These are phyloP conservation scores for Drosophila villosipedis DNA, from an alignment of 2,888 invertebrate species.

Conservation along the genomic window DNA sequence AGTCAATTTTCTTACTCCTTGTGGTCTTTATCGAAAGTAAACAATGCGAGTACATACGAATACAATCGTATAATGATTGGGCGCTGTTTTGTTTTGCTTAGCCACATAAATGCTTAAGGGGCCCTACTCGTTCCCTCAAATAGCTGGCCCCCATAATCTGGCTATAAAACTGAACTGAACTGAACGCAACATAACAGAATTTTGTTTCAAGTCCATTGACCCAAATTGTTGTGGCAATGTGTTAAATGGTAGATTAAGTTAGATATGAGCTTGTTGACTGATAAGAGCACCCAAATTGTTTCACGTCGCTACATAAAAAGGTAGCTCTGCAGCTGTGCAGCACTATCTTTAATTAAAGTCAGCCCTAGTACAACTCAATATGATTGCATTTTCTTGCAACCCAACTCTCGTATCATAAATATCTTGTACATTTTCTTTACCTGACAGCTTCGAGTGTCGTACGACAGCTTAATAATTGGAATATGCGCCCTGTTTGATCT, in stretches of 20 bases:
- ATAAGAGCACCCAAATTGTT: constrained; percentile 55
- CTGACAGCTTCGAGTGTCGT: constrained; percentile 66
- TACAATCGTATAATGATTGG: constrained; percentile 60
- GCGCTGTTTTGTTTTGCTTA: constrained; percentile 47
- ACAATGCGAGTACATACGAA: constrained; percentile 37
- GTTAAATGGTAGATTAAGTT: constrained; percentile 53
- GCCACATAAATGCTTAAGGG: constrained; percentile 10
- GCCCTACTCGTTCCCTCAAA: constrained; percentile 15
- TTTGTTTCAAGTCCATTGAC: constrained; percentile 73
- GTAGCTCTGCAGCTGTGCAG: constrained; percentile 12
- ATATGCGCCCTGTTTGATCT: constrained; percentile 52
- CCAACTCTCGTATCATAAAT: constrained; percentile 38
- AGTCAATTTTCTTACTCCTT: constrained; percentile 64
- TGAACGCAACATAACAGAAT: constrained; percentile 22
- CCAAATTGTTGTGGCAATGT: constrained; percentile 66
- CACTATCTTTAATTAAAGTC: constrained; percentile 52
- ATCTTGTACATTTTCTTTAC: constrained; percentile 43
- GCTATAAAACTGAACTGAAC: constrained; percentile 37
- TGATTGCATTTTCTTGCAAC: constrained; percentile 26
- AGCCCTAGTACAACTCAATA: constrained; percentile 18
- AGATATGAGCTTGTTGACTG: constrained; percentile 57
- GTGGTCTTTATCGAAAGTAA: constrained; percentile 72
- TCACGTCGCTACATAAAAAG: constrained; percentile 10
- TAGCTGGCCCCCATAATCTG: constrained; percentile 44
- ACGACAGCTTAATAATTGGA: constrained; percentile 72